Evolutionary conservation across 2,888 invertebrate species (phyloP), one percentile per base, ranked within the genome.

Genomic region (Scaptomyza flava): DNA sequence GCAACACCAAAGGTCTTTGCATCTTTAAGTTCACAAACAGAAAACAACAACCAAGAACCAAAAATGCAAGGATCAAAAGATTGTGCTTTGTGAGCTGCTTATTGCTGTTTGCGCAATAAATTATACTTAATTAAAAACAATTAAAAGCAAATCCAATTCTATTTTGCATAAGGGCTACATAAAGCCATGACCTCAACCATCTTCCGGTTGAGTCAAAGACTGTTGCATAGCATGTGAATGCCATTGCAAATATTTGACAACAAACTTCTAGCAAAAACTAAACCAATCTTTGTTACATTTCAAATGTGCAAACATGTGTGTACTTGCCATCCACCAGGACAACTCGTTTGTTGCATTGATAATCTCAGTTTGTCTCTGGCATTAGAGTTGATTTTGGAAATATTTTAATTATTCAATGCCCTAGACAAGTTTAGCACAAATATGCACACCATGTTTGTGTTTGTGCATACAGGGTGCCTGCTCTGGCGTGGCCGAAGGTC

Each of bases 41-140:
- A 57, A 41, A 33, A 36, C 43, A 42, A 69, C n/a, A 30, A 53
- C 20, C 38, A 14, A 38, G 14, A 14, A 14, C 14, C 17, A 17
- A 41, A 17, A 4, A 17, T 17, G 17, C 9, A 41, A 14, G 38
- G 14, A 17, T 48, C 33, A 20, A 43, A 53, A 53, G 45, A 50
- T 54, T 59, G 42, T 20, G 73, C 41, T 53, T 53, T 68, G 78
- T 68, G 78, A 60, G 68, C 68, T 74, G 68, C 78, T 77, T 79
- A 71, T 51, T 62, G 63, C 62, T 80, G 73, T 85, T 90, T 89
- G 73, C 65, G 68, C 77, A 72, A 90, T 87, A 89, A 89, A 89
- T 89, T 85, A 73, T 74, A 76, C 81, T 81, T 89, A 89, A 89
- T 89, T 89, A 90, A 90, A 89, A 89, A 90, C 89, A 90, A 89